A percentile compares a stretch with the other conserved stretches of the same genome.
Conservation (phyloP, 1,140 invertebrate genomes). For the Drosophila subpulchrella region DNA sequence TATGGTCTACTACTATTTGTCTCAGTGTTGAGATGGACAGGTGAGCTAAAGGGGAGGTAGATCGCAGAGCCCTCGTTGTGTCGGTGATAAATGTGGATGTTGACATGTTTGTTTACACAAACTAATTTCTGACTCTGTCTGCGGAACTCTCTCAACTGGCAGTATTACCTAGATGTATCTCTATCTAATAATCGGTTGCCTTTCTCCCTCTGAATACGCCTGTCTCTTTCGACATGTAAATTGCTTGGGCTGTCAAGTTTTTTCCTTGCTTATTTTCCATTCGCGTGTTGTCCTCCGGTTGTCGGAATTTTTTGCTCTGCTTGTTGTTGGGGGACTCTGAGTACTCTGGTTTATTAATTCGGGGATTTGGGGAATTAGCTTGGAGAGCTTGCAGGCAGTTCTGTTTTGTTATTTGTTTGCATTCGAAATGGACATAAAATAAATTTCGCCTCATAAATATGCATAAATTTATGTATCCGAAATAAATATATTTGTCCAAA, state of each 20-base stretch:
- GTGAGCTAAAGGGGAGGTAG: conserved; percentile 28
- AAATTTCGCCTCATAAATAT: conserved; percentile 75
- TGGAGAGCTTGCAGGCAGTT: conserved; percentile 47
- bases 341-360: conserved; percentile 82
- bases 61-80: conserved; percentile 36
- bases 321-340: conserved; percentile 22
- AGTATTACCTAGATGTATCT: conserved; percentile 35
- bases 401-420: conserved; percentile 70
- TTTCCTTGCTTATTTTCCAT: conserved; percentile 57
- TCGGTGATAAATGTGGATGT: conserved; percentile 48
- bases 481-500: conserved; percentile 62
- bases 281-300: conserved; percentile 42
- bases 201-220: conserved; percentile 8
- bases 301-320: conserved; percentile 21
- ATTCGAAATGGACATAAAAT: conserved; percentile 77
- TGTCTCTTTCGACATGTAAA: conserved; percentile 56
- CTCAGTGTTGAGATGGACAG: conserved; percentile 30
- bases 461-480: conserved; percentile 69
- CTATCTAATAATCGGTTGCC: conserved; percentile 44
- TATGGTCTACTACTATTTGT: not conserved
- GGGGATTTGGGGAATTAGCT: conserved; percentile 81
- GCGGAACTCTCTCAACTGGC: conserved; percentile 24
- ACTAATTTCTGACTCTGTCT: conserved; percentile 60
- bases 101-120: conserved; percentile 80
- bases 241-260: conserved; percentile 43